A percentile compares a stretch with the other conserved stretches of the same genome.
Conservation (phyloP, 2,888 invertebrate genomes). For the Silvanus unidentatus region DNA sequence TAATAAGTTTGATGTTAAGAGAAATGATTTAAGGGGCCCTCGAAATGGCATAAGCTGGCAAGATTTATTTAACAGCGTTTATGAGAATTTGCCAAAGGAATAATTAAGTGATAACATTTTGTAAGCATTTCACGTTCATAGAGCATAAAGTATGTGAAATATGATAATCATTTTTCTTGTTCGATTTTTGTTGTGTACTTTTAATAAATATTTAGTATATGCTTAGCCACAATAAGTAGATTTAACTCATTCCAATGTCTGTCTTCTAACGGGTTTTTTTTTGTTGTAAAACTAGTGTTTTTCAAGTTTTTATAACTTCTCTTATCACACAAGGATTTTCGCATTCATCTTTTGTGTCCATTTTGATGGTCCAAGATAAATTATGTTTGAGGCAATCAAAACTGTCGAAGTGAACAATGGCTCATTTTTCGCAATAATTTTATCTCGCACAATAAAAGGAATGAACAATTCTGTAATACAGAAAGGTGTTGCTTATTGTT, state of each 20-base stretch:
- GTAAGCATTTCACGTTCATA: slow-evolving; percentile 7
- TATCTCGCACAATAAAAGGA: slow-evolving; percentile 19
- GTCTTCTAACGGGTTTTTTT: too few species aligned
- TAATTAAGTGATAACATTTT: slow-evolving; percentile 23
- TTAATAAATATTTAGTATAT: background rate
- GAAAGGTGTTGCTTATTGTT: too few species aligned
- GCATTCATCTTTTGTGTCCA: too few species aligned
- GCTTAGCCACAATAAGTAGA: background rate
- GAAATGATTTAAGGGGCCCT: slow-evolving; percentile 9
- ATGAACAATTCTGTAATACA: too few species aligned
- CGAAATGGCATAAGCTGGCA: slow-evolving; percentile 12
- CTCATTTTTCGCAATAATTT: slow-evolving; percentile 25
- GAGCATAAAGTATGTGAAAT: slow-evolving; percentile 13
- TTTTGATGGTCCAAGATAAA: background rate
- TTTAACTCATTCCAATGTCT: too few species aligned
- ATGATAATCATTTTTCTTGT: slow-evolving; percentile 5
- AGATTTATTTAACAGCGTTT: slow-evolving; percentile 18
- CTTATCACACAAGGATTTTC: too few species aligned
- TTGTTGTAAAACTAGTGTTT: too few species aligned
- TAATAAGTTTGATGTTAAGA: slow-evolving; percentile 5
- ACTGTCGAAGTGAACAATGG: slow-evolving; percentile 19
- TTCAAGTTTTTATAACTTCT: too few species aligned
- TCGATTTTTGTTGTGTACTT: slow-evolving; percentile 10
- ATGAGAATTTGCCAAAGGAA: slow-evolving; percentile 14
- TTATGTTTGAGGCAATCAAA: slow-evolving; percentile 17